Evolutionary conservation across 1,140 invertebrate species (phyloP).

Genomic region (Drosophila malerkotliana): DNA sequence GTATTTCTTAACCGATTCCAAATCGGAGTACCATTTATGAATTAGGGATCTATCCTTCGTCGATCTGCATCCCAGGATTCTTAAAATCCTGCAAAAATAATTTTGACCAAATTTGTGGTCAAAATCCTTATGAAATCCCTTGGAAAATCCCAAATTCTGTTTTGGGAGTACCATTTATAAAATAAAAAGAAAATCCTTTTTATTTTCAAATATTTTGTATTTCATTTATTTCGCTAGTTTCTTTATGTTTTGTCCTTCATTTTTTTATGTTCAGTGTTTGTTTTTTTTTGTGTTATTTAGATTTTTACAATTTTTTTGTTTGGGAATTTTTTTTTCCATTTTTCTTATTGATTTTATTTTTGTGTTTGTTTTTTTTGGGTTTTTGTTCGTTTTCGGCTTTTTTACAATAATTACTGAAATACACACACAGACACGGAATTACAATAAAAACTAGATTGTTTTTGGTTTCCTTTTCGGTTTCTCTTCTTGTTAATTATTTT

Average conservation of each 20-base stretch:
- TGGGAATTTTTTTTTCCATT: conserved; percentile 41
- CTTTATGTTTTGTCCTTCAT: conserved; percentile 63
- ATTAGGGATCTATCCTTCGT: no score
- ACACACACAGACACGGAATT: conserved; percentile 82
- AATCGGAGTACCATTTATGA: no score
- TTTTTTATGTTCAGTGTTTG: conserved; percentile 63
- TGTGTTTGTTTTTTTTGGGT: conserved; percentile 28
- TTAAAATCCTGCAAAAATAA: no score
- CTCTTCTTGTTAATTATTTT: conserved; percentile 4
- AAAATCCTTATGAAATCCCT: no score
- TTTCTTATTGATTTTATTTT: conserved; percentile 51
- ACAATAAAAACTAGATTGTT: conserved; percentile 80
- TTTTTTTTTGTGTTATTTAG: conserved; percentile 51
- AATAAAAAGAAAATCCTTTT: neutral
- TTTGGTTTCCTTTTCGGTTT: conserved; percentile 39
- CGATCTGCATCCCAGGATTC: no score
- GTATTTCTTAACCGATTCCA: no score
- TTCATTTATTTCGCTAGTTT: conserved; percentile 82
- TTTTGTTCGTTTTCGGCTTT: conserved; percentile 14
- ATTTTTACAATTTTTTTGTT: conserved; percentile 65
- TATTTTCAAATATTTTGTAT: conserved; percentile 75
- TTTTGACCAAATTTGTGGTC: no score
- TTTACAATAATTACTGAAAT: conserved; percentile 81
- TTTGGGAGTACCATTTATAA: no score
- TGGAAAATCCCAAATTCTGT: no score